These are phyloP conservation scores for Channa striata DNA, from an alignment of 2,797 vertebrate species.

Conservation along the genomic window DNA sequence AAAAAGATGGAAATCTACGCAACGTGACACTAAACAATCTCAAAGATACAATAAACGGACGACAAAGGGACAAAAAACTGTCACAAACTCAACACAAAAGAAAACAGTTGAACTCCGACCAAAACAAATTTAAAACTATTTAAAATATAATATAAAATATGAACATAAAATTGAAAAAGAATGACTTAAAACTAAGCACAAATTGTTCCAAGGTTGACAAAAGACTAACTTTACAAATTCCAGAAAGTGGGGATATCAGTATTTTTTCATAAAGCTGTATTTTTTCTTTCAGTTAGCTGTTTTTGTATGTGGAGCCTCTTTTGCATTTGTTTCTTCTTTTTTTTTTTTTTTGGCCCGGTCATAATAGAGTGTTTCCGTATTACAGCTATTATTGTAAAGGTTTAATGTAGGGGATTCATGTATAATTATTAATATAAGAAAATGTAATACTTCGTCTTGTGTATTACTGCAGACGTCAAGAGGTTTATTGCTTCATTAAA, in stretches of 20 bases:
- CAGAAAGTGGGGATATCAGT: conserved; percentile 44
- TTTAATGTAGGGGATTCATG: conserved; percentile 29
- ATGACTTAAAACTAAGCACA: too few species aligned
- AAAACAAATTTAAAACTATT: too few species aligned
- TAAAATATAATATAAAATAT: too few species aligned
- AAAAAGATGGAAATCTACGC: too few species aligned
- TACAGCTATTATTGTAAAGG: conserved; percentile 13
- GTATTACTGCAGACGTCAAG: conserved; percentile 36
- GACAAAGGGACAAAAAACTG: too few species aligned
- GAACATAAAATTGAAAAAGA: too few species aligned
- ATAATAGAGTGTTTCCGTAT: conserved; percentile 12
- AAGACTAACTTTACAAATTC: too few species aligned
- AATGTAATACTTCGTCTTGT: conserved; percentile 19
- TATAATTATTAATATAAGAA: conserved; percentile 38
- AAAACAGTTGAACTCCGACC: too few species aligned
- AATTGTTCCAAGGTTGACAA: too few species aligned
- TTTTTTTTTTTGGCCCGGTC: background rate
- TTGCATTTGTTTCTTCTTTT: conserved; percentile 18
- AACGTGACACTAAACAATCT: too few species aligned
- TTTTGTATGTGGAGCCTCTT: background rate
- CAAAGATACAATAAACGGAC: too few species aligned
- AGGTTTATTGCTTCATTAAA: conserved; percentile 50
- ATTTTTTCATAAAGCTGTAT: conserved; percentile 60
- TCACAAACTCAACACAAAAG: too few species aligned
- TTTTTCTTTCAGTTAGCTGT: conserved; percentile 45